phyloP scores from a whole-genome alignment of 2,888 invertebrate species.

The Dioctria linearis region DNA sequence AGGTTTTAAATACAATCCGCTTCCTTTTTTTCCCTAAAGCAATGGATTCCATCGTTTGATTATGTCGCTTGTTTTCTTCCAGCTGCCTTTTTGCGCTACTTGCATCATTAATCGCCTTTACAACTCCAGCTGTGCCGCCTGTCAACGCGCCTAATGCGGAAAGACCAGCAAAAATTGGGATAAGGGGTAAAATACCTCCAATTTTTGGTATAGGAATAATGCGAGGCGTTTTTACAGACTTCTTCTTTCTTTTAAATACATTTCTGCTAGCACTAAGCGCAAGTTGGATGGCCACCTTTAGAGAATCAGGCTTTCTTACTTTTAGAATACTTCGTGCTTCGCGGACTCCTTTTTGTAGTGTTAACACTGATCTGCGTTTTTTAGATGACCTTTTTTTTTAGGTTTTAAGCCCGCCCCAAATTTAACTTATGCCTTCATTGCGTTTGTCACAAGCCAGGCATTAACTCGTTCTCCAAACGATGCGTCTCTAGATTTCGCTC shows the following conservation, averaged over 20 bases:
- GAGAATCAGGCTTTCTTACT: constrained; percentile 54
- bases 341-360: constrained; percentile 26
- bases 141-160: not conserved
- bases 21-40: not conserved
- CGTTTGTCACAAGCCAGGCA: no score
- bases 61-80: not conserved
- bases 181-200: constrained; percentile 61
- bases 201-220: not conserved
- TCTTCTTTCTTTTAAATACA: not conserved
- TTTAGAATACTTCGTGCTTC: not conserved
- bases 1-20: not conserved
- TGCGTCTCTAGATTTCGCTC: no score
- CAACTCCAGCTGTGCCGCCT: not conserved
- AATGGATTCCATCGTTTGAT: no score
- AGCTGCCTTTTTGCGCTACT: constrained; percentile 47
- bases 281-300: constrained; percentile 58
- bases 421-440: no score
- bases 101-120: no score
- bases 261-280: not conserved
- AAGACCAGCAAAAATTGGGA: constrained; percentile 57
- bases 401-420: not conserved
- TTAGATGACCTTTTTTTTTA: not conserved
- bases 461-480: no score
- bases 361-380: no score
- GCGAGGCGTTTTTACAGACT: not conserved